Evolutionary conservation across 1,140 invertebrate species (phyloP), one percentile per base, ranked within the genome.

Genomic region (Caenorhabditis remanei): DNA sequence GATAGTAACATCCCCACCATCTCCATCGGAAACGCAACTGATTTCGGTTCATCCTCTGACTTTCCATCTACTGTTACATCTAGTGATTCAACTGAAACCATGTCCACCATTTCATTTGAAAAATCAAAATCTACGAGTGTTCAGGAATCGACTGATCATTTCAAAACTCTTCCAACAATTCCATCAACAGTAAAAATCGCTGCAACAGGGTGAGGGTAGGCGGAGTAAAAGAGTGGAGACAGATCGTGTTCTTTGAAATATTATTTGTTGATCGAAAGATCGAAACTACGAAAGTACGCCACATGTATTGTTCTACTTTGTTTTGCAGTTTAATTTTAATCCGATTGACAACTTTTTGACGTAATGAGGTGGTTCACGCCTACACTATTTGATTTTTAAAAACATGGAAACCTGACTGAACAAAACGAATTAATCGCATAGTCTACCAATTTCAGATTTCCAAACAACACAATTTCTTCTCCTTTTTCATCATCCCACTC

Each of bases 211-310:
- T 63, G 3, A 63, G 8, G 24, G 65, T 71, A 46, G 14, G 65
- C 24, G 41, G 65, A 9, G 32, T 32, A 32, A 32, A 32, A 32
- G 61, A 40, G 32, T 9, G 40, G 32, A 32, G 11, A 65, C 9
- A 65, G 14, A 65, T 40, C 46, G 6, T 71, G 65, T 71, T 71
- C 65, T 71, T 71, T 71, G 65, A 46, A 71, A 43, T 71, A 19
- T 46, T n/a, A n/a, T 71, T 71, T 16, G 14, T n/a, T 43, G 41
- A 71, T 71, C 65, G 65, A 41, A 71, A 71, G 41, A 71, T 71
- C 65, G 24, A 43, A 71, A 65, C 61, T 65, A 65, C 61, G 32
- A 40, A 65, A 71, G 65, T 32, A 24, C 65, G 41, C 9, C 8
- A 11, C 8, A 8, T 40, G 41, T 71, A n/a, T 71, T 43, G 40